Evolutionary conservation across 2,888 invertebrate genomes (phyloP).

Genomic region (Lobophora halterata): DNA sequence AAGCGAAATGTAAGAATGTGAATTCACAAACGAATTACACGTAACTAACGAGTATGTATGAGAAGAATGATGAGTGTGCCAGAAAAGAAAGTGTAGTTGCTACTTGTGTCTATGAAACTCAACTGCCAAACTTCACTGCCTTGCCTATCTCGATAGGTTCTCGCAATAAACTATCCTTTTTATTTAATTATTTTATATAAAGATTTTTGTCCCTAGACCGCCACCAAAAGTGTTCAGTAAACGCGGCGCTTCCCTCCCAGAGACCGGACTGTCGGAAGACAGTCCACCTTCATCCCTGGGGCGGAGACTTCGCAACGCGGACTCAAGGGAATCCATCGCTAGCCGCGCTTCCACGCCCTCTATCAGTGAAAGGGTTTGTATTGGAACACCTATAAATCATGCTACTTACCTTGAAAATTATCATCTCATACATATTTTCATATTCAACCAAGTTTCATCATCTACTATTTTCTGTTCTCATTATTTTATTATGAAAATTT

Average conservation of each 20-base stretch:
- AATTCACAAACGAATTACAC: constrained; percentile 8
- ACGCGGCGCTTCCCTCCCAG: constrained; percentile 79
- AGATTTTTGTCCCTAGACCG: constrained; percentile 60
- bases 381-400: background rate
- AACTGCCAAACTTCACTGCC: too few relatives aligned
- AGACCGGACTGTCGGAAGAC: constrained; percentile 76
- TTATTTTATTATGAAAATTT: too few relatives aligned
- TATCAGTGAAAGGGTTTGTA: constrained; percentile 72
- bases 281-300: constrained; percentile 74
- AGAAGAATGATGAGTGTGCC: constrained; percentile 14
- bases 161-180: too few relatives aligned
- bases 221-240: constrained; percentile 83
- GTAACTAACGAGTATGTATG: constrained; percentile 11
- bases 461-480: too few relatives aligned
- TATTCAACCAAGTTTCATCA: too few relatives aligned
- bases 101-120: too few relatives aligned
- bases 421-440: too few relatives aligned
- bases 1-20: constrained; percentile 19
- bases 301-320: constrained; percentile 65
- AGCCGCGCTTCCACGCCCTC: constrained; percentile 77
- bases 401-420: too few relatives aligned
- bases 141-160: too few relatives aligned
- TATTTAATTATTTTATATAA: background rate
- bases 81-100: constrained; percentile 15
- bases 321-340: constrained; percentile 71